Evolutionary conservation across 2,888 invertebrate genomes (phyloP), one percentile per base, ranked within the genome.

Genomic region (Pasiphila rectangulata): DNA sequence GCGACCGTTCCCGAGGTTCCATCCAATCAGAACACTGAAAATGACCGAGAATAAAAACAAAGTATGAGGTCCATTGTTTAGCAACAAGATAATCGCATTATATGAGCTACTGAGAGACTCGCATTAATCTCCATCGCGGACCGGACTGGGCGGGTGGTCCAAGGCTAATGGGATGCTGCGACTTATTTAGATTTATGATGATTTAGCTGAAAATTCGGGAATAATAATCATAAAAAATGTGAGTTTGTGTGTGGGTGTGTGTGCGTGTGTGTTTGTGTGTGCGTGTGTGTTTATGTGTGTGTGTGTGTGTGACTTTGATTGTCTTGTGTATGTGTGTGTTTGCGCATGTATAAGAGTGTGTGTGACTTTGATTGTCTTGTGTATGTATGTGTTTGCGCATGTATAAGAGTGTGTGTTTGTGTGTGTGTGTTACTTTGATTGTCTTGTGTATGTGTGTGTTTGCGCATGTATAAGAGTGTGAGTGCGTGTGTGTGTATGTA

Each of bases 71-170:
- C 42, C 75, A 79, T 79, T 83, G 81, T 82, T 80, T 68, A 61
- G 72, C 63, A 71, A 84, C 84, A 83, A 81, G 83, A 79, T 82
- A 79, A 83, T 78, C 76, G 82, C 84, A 84, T 84, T 84, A 83
- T 74, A 65, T 64, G 70, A 69, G 71, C 70, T 71, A 69, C 73
- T 56, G 69, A 61, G 67, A 64, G 69, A 67, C 64, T 65, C 66
- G 61, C 72, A 83, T 84, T 83, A 82, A 83, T 84, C 79, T 75
- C 64, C 64, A 72, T 72, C 67, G 73, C 64, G 67, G 59, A 64
- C 58, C 56, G 66, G 69, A 68, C 67, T 52, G 41, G 39, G 40
- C 24, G 21, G 37, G 46, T 48, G 67, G 57, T 32, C 42, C 48
- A 58, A 55, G 55, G 23, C 16, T 49, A 49, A 44, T 49, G 44